These are phyloP conservation scores for Nesometra sesokonis DNA, from an alignment of 35 echinoderm and acorn worm genomes.

Conservation along the genomic window DNA sequence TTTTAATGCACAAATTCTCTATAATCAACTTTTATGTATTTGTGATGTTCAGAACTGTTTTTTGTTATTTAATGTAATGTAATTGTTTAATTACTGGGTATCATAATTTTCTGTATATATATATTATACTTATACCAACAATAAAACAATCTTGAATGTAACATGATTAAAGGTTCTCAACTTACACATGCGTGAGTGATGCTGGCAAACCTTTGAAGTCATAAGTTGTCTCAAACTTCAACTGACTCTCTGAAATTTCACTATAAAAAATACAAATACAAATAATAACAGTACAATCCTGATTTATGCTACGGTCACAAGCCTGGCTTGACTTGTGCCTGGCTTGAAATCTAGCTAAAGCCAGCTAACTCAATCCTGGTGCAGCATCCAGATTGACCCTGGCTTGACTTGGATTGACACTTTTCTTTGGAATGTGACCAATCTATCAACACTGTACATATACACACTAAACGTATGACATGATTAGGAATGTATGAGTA, in stretches of 20 bases:
- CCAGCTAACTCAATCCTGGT: too few species aligned
- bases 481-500: background rate
- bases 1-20: background rate
- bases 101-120: too few species aligned
- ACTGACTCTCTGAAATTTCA: slow-evolving; percentile 58
- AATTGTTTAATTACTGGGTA: too few species aligned
- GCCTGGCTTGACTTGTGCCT: too few species aligned
- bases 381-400: too few species aligned
- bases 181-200: slow-evolving; percentile 68
- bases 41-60: too few species aligned
- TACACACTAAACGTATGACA: background rate
- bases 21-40: background rate
- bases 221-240: slow-evolving; percentile 49
- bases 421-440: background rate
- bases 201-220: slow-evolving; percentile 23
- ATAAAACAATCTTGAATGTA: background rate
- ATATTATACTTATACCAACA: background rate
- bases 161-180: background rate
- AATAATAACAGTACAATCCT: background rate
- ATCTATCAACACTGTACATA: background rate
- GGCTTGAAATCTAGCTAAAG: too few species aligned
- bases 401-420: too few species aligned
- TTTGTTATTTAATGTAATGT: background rate
- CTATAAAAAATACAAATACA: slow-evolving; percentile 26
- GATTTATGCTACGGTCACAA: background rate